These are phyloP conservation scores for Nomia melanderi DNA, from an alignment of 1,140 invertebrate genomes.

Conservation along the genomic window DNA sequence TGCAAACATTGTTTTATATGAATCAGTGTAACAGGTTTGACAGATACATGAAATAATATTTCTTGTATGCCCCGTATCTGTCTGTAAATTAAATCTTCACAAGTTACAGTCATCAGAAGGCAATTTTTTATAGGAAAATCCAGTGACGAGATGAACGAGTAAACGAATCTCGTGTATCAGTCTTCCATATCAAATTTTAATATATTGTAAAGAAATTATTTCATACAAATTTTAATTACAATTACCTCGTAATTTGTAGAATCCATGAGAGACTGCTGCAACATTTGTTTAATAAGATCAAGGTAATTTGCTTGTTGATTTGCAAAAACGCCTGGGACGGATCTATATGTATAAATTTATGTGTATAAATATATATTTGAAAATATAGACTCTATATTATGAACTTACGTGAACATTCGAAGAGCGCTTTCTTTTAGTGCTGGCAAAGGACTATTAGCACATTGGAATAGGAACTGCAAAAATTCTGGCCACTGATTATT, in stretches of 20 bases:
- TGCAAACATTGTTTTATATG: neutral
- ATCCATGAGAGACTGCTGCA: slow-evolving; percentile 89
- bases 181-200: slow-evolving; percentile 61
- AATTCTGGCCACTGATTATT: slow-evolving; percentile 99
- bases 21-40: neutral
- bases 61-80: slow-evolving; percentile 79
- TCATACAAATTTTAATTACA: neutral
- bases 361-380: neutral
- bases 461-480: slow-evolving; percentile 97
- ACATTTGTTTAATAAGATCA: slow-evolving; percentile 97
- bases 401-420: slow-evolving; percentile 93
- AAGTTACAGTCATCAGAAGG: slow-evolving; percentile 81
- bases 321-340: slow-evolving; percentile 97
- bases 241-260: slow-evolving; percentile 85
- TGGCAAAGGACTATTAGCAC: slow-evolving; percentile 90
- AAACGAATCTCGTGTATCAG: slow-evolving; percentile 72
- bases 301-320: slow-evolving; percentile 96
- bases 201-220: neutral
- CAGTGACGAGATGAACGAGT: slow-evolving; percentile 68
- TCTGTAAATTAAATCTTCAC: slow-evolving; percentile 79
- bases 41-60: slow-evolving; percentile 10
- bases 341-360: slow-evolving; percentile 79
- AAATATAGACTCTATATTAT: neutral
- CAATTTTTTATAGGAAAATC: slow-evolving; percentile 71
- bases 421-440: slow-evolving; percentile 96